phyloP scores from a whole-genome alignment of 2,888 invertebrate genomes.

The Arctia plantaginis region DNA sequence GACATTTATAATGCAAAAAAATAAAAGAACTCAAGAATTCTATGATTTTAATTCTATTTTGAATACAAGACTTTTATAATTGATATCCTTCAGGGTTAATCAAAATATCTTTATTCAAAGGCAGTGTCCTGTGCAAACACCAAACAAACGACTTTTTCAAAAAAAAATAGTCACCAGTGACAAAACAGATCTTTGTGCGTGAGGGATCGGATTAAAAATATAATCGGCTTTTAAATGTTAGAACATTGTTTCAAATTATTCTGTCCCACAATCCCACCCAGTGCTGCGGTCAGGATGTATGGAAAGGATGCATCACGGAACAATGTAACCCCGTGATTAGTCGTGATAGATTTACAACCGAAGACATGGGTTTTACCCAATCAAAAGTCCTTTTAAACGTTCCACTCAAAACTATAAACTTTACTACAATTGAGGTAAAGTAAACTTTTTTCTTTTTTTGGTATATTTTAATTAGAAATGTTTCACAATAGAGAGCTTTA shows the following conservation, averaged over 20 bases:
- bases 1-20: not conserved
- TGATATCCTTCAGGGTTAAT: conserved; percentile 27
- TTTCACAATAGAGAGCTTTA: conserved; percentile 41
- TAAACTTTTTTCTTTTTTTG: conserved; percentile 5
- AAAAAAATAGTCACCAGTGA: conserved; percentile 63
- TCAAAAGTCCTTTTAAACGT: conserved; percentile 32
- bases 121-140: conserved; percentile 42
- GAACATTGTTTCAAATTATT: conserved; percentile 74
- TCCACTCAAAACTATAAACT: conserved; percentile 8
- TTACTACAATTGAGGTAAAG: not conserved
- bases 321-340: conserved; percentile 44
- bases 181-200: conserved; percentile 65
- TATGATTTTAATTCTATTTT: conserved; percentile 39
- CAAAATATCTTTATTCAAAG: conserved; percentile 11
- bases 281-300: conserved; percentile 42
- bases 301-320: conserved; percentile 21
- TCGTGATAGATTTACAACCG: conserved; percentile 49
- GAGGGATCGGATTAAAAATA: conserved; percentile 64
- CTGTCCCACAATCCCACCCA: conserved; percentile 66
- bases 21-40: conserved; percentile 6
- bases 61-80: conserved; percentile 37
- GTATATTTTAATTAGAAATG: conserved; percentile 18
- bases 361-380: conserved; percentile 45
- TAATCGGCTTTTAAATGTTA: conserved; percentile 80
- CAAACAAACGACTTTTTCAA: conserved; percentile 47